phyloP scores from a whole-genome alignment of 2,113 vertebrate species.

The Protobothrops flavoviridis region DNA sequence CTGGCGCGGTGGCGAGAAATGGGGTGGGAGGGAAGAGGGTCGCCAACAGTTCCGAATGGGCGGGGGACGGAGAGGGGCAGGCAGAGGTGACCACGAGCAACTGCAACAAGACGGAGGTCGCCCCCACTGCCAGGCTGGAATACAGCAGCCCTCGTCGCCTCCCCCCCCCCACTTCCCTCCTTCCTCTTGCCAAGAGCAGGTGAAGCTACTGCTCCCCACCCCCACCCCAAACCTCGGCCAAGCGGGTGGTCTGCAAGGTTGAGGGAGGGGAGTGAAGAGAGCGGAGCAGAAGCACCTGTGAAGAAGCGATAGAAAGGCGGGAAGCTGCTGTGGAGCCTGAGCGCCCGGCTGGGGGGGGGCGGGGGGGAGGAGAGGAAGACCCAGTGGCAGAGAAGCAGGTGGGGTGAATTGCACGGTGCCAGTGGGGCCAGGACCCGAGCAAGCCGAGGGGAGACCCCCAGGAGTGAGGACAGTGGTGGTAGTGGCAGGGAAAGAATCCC shows the following conservation, averaged over 20 bases:
- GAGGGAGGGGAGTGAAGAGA: background rate
- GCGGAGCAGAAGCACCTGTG: background rate
- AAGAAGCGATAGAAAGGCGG: background rate
- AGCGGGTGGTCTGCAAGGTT: background rate
- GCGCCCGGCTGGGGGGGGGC: background rate
- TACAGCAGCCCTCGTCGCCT: background rate
- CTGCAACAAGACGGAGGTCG: constrained; percentile 12
- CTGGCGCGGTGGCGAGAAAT: background rate
- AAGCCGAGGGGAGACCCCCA: background rate
- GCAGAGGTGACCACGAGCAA: background rate
- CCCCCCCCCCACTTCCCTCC: background rate
- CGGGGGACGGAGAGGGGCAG: background rate
- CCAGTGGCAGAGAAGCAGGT: background rate
- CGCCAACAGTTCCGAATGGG: background rate
- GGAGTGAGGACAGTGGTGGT: background rate
- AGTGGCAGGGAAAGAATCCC: background rate
- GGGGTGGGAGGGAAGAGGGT: background rate
- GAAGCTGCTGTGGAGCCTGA: background rate
- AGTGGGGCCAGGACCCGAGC: background rate
- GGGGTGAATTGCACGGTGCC: background rate
- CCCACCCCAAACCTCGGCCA: background rate
- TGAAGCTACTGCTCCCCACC: background rate
- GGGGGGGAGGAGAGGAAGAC: background rate
- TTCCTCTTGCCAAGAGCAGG: background rate
- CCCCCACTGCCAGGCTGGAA: background rate